Base-by-base conservation (phyloP, 2,888 invertebrate genomes). In the Heliconius sara region DNA sequence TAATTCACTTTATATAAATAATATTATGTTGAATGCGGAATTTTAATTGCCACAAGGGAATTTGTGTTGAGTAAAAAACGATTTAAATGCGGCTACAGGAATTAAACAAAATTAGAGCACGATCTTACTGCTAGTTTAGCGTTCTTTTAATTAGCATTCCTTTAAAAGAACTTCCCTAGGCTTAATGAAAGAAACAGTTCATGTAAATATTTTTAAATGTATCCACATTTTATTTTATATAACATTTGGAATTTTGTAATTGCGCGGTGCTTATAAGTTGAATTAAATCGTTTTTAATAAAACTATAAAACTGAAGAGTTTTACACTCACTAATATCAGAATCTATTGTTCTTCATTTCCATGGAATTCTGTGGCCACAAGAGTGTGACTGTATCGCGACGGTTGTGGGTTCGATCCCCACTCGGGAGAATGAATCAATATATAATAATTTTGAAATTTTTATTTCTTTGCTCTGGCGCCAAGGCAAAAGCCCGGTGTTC, bases 141-240 rank as follows among this genome's bases (percentile, higher is more conserved):
- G 65, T 78, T 80, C 77, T 81, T 83, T 83, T 82, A 83, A 83
- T 83, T 83, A 83, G 81, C 81, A 74, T 77, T 79, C 79, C 73
- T 80, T 79, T 80, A 67, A 79, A 78, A 79, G 77, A 82, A 80
- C 80, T 80, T 80, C 78, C 60, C 75, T 66, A 79, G 76, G 77
- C 78, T 73, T 77, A 80, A 81, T 81, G 76, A 72, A 80, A 80
- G 72, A 67, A 79, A 73, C 76, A 57, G 68, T 73, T 72, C 72
- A 78, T 78, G 78, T 81, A 81, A 79, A 79, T 78, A 81, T 72
- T 67, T 79, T 76, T 63, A 68, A 73, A 68, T 25, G n/a, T 68
- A 57, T 3, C n/a, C 60, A 60, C 57, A 78, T 75, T 75, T 68
- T 70, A 79, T 70, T 57, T 25, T 68, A 67, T 30, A 39, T 12